phyloP scores from a whole-genome alignment of 92 coral and sea anemone genomes.

The Parazoanthus swiftii region DNA sequence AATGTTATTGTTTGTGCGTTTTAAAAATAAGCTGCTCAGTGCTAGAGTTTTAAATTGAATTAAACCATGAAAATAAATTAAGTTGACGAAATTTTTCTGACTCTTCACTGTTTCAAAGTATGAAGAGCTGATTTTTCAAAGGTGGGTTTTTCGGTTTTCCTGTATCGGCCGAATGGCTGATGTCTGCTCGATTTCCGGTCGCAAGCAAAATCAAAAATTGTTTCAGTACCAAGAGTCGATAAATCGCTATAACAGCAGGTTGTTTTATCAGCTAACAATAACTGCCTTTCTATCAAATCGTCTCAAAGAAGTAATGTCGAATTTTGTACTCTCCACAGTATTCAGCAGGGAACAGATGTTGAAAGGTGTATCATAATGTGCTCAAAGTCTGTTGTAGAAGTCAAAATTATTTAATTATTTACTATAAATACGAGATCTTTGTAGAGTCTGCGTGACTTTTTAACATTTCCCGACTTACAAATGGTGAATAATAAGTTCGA shows the following conservation, averaged over 20 bases:
- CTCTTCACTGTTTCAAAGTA: not conserved
- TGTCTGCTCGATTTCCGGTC: not conserved
- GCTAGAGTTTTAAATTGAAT: not conserved
- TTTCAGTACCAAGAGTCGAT: not conserved
- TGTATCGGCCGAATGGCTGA: not conserved
- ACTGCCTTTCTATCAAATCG: not conserved
- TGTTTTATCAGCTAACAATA: not conserved
- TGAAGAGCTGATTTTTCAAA: not conserved
- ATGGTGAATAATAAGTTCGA: no score
- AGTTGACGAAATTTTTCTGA: not conserved
- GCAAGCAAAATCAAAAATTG: not conserved
- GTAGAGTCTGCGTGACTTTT: no score
- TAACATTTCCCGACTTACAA: no score
- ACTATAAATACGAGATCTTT: no score
- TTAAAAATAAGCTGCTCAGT: not conserved
- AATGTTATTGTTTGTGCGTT: no score
- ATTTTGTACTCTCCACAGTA: not conserved
- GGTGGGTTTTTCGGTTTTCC: not conserved
- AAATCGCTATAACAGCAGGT: not conserved
- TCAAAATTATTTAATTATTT: no score
- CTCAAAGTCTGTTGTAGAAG: no score
- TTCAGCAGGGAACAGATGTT: not conserved
- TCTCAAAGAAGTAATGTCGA: not conserved
- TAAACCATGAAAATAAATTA: not conserved
- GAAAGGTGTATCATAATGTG: no score